phyloP scores from a whole-genome alignment of 2,113 vertebrate species.

The Planiliza haematocheilus region DNA sequence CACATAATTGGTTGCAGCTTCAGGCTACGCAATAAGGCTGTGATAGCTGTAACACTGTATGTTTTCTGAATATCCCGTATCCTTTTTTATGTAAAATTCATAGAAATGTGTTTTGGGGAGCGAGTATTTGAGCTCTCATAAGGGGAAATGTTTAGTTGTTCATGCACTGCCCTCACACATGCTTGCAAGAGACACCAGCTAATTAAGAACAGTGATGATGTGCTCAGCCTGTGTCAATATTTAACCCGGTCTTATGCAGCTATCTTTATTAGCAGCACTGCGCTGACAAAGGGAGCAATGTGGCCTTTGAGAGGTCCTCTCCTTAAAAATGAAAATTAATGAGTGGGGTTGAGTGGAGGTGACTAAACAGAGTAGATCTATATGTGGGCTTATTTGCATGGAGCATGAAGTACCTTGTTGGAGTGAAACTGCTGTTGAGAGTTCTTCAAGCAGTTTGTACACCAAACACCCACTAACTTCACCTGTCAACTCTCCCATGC shows the following conservation, averaged over 20 bases:
- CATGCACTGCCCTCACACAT: conserved; percentile 60
- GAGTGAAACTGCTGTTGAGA: conserved; percentile 66
- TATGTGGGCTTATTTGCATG: conserved; percentile 86
- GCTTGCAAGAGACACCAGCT: conserved; percentile 64
- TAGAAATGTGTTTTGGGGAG: conserved; percentile 70
- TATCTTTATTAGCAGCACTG: conserved; percentile 79
- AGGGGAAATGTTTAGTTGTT: conserved; percentile 76
- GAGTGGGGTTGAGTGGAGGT: conserved; percentile 77
- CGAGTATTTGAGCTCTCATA: conserved; percentile 56
- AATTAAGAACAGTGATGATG: conserved; percentile 81
- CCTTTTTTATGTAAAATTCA: conserved; percentile 81
- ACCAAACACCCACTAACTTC: conserved; percentile 74
- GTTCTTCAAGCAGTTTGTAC: conserved; percentile 71
- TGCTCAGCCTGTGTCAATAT: conserved; percentile 83
- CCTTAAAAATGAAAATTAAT: conserved; percentile 85
- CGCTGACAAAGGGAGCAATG: conserved; percentile 77
- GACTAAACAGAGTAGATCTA: conserved; percentile 71
- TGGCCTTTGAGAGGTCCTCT: conserved; percentile 76
- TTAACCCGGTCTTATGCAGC: conserved; percentile 80
- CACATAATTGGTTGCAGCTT: conserved; percentile 85
- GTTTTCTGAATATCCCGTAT: conserved; percentile 72
- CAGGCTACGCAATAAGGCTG: conserved; percentile 81
- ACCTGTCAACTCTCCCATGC: conserved; percentile 48
- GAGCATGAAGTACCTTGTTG: conserved; percentile 79
- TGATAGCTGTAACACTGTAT: conserved; percentile 71